A percentile compares a stretch with the other conserved stretches of the same genome.
These are phyloP conservation scores for Agrotis clavis DNA, from an alignment of 2,888 invertebrate species.

Conservation along the genomic window DNA sequence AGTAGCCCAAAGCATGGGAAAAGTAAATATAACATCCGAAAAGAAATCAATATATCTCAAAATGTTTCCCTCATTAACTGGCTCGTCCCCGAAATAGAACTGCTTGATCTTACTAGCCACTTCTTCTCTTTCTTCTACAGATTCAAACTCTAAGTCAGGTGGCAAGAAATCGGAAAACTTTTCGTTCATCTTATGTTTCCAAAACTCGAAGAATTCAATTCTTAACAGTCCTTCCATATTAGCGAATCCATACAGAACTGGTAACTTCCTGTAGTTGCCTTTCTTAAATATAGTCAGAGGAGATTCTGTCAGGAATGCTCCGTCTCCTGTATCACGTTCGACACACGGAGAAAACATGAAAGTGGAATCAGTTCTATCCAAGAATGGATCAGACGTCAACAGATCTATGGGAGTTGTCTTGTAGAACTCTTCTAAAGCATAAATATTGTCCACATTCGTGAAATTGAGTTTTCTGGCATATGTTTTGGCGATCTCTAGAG, in stretches of 20 bases:
- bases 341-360: constrained; percentile 67
- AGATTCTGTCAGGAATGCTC: constrained; percentile 69
- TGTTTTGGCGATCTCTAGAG: constrained; percentile 70
- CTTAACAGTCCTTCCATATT: constrained; percentile 73
- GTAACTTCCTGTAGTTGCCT: constrained; percentile 71
- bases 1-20: constrained; percentile 67
- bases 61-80: constrained; percentile 66
- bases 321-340: constrained; percentile 64
- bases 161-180: constrained; percentile 77
- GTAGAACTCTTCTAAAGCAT: constrained; percentile 76
- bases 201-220: constrained; percentile 63
- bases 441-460: constrained; percentile 69
- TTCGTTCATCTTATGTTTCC: constrained; percentile 73
- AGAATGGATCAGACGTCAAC: constrained; percentile 59
- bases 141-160: constrained; percentile 72
- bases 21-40: constrained; percentile 78
- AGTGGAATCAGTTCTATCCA: constrained; percentile 59
- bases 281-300: constrained; percentile 73
- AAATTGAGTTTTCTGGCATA: constrained; percentile 69
- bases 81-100: constrained; percentile 74
- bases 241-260: constrained; percentile 75
- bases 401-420: constrained; percentile 67
- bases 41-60: constrained; percentile 73
- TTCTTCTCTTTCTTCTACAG: constrained; percentile 68
- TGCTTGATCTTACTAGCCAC: constrained; percentile 69